Base-by-base conservation (phyloP, 2,113 vertebrate species). In the human (Homo sapiens) region DNA sequence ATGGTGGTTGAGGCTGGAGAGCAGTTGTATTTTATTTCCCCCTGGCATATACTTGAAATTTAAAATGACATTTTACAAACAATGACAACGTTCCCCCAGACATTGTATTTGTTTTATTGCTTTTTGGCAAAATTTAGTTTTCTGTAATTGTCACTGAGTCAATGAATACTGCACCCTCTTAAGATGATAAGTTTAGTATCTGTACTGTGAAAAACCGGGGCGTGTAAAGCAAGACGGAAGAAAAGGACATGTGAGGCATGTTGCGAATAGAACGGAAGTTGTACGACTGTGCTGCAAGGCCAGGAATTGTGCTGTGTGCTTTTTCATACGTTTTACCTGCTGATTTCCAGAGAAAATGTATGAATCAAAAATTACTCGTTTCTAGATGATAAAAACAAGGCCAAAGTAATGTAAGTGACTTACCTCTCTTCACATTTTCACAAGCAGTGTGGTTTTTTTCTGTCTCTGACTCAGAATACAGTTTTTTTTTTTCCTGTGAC, bases 11-110 rank as follows among this genome's bases (percentile, higher is more conserved):
- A 3, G 66, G n/a, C 1, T 66, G 38, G 7, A 35, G 27, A 75
- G 2, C 14, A 78, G 43, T 40, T 90, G 27, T 22, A 10, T 55
- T 96, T 93, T 92, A 55, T 84, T 90, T 94, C 40, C 72, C 16
- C 68, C 8, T 87, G 9, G n/a, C 73, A 84, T 72, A 48, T 79
- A 72, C 27, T 75, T 96, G 30, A 92, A 92, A 89, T 73, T 93
- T 83, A 87, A 93, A 89, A 92, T 68, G 11, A 55, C 84, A 50
- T 93, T 92, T 94, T 35, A 89, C 13, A 75, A 93, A 87, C 66
- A 43, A 84, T 84, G 45, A 68, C 43, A 66, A 76, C 16, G 20
- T 30, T 40, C 0, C 16, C 55, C 72, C n/a, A 30, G 38, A 86
- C 25, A 30, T 48, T 90, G 1, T n/a, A 68, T 93, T 88, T 92